phyloP scores from a whole-genome alignment of 2,113 vertebrate species.

The Aspidoscelis tigris region DNA sequence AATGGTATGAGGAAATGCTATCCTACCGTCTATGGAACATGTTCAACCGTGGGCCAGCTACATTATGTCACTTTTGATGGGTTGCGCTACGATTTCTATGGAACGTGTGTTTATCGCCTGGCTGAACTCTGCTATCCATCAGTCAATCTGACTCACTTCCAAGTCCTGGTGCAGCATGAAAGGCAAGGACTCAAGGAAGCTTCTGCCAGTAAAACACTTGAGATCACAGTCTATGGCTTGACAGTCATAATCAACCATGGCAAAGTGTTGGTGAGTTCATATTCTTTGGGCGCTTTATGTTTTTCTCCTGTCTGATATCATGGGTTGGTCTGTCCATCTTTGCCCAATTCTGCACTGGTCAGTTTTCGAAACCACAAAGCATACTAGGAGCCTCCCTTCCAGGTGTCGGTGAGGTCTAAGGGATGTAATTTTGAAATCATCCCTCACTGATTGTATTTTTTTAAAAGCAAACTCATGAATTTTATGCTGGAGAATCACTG shows the following conservation, averaged over 20 bases:
- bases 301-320: background rate
- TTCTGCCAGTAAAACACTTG: constrained; percentile 75
- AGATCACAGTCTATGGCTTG: constrained; percentile 68
- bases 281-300: constrained; percentile 18
- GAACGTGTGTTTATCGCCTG: constrained; percentile 75
- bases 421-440: too few relatives aligned
- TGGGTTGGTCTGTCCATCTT: too few relatives aligned
- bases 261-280: constrained; percentile 76
- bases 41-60: constrained; percentile 67
- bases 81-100: constrained; percentile 69
- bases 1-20: constrained; percentile 61
- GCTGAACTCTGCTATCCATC: constrained; percentile 58
- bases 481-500: too few relatives aligned
- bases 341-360: too few relatives aligned
- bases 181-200: constrained; percentile 70
- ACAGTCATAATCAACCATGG: constrained; percentile 65
- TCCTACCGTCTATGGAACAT: constrained; percentile 61
- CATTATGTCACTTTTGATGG: constrained; percentile 74
- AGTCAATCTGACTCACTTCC: constrained; percentile 65
- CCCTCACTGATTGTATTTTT: too few relatives aligned
- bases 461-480: too few relatives aligned
- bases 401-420: too few relatives aligned
- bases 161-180: constrained; percentile 79
- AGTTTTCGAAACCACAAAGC: too few relatives aligned
- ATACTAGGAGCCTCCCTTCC: too few relatives aligned